Base-by-base conservation (phyloP, 1,140 invertebrate species). In the Euura saliciscinereae region DNA sequence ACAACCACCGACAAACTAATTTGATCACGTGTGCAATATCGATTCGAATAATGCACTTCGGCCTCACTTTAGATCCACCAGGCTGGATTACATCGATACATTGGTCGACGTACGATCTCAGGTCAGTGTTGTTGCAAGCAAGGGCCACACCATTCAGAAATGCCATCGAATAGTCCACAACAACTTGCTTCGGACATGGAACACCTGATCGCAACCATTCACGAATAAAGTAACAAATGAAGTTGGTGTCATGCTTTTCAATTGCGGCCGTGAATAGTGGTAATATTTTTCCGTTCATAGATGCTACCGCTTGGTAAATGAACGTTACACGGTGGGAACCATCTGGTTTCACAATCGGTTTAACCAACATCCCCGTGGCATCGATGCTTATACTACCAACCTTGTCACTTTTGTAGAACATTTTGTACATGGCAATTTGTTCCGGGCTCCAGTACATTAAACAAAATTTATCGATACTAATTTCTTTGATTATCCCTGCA, bases 161-260 rank as follows among this genome's bases (percentile, higher is more conserved):
- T 44, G 75, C 75, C 11, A 74, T 42, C 3, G 72, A 74, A 65
- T 70, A 72, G 65, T 76, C 75, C 2, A 65, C 68, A 2, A 73
- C 70, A 0, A 76, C 68, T 65, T 76, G 44, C 13, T 70, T 72
- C 6, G 75, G 75, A 65, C n/a, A 45, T 10, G 65, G n/a, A 10
- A 44, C 67, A 2, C 72, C 72, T 66, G 51, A 74, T 44, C 74
- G 70, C 44, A 76, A 0, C 72, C 72, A 76, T 46, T 74, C 75
- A 11, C 73, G 68, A 3, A 74, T 69, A 68, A 46, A 74, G 70
- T 72, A 76, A 42, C 45, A 44, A 13, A 74, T 46, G 3, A 68
- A 72, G 65, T 76, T 72, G 2, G 72, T 66, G 66, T 76, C 75
- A 67, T 76, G 75, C 45, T 74, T 74, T n/a, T 70, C 72, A 3